A percentile compares a stretch with the other conserved stretches of the same genome.
These are phyloP conservation scores for Athene cunicularia DNA, from an alignment of 2,113 vertebrate species.

Conservation along the genomic window DNA sequence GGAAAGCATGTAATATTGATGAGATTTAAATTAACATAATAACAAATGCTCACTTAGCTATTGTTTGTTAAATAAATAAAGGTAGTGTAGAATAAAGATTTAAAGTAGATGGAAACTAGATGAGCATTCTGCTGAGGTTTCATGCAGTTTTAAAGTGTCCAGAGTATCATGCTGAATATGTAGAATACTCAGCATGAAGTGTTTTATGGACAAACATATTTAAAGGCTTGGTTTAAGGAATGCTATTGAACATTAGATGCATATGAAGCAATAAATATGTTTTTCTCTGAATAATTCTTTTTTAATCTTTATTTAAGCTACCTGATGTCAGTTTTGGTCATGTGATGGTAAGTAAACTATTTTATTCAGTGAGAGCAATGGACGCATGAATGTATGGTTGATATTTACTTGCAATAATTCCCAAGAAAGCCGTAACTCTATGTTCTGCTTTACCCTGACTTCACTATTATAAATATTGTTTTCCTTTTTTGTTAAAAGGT, in stretches of 20 bases:
- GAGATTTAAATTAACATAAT: neutral
- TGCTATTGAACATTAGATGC: neutral
- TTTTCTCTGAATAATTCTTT: conserved; percentile 29
- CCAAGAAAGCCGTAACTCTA: neutral
- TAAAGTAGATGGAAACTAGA: neutral
- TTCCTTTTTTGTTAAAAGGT: conserved; percentile 33
- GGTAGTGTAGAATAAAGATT: neutral
- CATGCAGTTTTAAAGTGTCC: neutral
- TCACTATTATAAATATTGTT: neutral
- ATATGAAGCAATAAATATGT: neutral
- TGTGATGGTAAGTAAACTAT: conserved; percentile 64
- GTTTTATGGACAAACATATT: neutral
- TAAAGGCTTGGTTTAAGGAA: neutral
- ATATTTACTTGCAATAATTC: neutral
- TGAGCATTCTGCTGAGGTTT: neutral
- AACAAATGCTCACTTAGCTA: neutral
- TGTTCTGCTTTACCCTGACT: neutral
- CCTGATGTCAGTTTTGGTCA: conserved; percentile 75
- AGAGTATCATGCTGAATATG: neutral
- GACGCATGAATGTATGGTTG: neutral
- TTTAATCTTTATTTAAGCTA: conserved; percentile 58
- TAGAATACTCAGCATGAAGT: neutral
- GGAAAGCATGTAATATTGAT: neutral
- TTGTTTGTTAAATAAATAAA: neutral
- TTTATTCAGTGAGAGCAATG: neutral